A percentile compares a stretch with the other conserved stretches of the same genome.
phyloP scores from a whole-genome alignment of 2,113 vertebrate species.

The Macrotus californicus region DNA sequence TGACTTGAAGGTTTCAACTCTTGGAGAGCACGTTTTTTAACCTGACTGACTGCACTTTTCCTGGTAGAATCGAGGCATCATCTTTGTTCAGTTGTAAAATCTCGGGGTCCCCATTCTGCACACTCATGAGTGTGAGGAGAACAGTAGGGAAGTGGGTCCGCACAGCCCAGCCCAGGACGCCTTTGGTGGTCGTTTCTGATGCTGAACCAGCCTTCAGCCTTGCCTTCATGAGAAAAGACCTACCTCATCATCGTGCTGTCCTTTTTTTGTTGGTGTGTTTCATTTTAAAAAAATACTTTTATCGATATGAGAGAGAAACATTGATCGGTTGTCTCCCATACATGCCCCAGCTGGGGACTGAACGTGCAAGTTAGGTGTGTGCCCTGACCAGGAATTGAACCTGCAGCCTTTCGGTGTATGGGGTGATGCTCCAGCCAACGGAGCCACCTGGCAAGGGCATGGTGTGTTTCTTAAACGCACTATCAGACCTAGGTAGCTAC shows the following conservation, averaged over 20 bases:
- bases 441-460: no score
- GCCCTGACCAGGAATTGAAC: no score
- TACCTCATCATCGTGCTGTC: neutral
- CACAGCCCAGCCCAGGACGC: neutral
- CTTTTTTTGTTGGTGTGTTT: neutral
- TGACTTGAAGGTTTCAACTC: neutral
- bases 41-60: neutral
- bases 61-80: neutral
- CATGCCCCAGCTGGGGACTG: no score
- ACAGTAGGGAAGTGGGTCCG: neutral
- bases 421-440: no score
- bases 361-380: no score
- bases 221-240: neutral
- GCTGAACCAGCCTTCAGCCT: accelerated
- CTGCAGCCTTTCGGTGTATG: no score
- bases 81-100: neutral
- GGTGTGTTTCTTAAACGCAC: neutral
- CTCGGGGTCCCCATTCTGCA: neutral
- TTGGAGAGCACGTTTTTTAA: neutral
- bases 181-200: neutral
- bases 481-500: neutral
- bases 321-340: no score
- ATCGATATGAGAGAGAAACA: no score
- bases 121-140: neutral
- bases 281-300: no score